These are phyloP conservation scores for Tautogolabrus adspersus DNA, from an alignment of 2,113 vertebrate genomes.

Conservation along the genomic window DNA sequence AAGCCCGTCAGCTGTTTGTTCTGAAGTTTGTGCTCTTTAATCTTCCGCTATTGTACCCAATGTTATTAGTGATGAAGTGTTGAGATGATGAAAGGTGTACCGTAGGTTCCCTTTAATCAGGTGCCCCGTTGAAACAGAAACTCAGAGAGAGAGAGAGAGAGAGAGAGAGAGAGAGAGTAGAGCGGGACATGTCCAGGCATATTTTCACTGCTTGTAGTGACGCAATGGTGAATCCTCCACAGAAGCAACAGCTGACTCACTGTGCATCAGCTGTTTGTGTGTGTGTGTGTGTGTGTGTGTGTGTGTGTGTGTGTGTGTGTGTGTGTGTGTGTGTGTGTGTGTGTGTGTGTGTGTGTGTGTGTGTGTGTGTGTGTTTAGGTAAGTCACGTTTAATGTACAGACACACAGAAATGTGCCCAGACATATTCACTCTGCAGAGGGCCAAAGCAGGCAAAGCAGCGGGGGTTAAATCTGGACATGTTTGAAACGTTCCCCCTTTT, in stretches of 20 bases:
- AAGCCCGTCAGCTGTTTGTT: not conserved
- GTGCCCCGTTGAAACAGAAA: not conserved
- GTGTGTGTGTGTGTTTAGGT: not conserved
- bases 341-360: no score
- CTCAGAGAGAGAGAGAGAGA: not conserved
- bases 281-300: no score
- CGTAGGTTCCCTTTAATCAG: not conserved
- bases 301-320: no score
- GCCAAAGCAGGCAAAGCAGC: not conserved
- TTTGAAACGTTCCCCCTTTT: not conserved
- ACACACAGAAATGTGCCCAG: not conserved
- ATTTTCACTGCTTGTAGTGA: not conserved
- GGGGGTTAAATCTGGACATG: fast-evolving
- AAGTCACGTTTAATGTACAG: not conserved
- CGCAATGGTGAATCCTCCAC: not conserved
- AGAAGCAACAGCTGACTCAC: slow-evolving; percentile 3
- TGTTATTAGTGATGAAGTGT: no score
- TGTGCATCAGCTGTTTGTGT: not conserved
- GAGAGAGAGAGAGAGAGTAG: not conserved
- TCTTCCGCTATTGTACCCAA: not conserved
- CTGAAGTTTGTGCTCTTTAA: not conserved
- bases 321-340: not conserved
- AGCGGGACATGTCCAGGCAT: slow-evolving; percentile 48
- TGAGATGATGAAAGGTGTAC: not conserved
- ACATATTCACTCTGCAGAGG: not conserved